Conservation (phyloP, 37 sponge, comb jelly and placozoan species). For the Halisarca cf. caerulea region DNA sequence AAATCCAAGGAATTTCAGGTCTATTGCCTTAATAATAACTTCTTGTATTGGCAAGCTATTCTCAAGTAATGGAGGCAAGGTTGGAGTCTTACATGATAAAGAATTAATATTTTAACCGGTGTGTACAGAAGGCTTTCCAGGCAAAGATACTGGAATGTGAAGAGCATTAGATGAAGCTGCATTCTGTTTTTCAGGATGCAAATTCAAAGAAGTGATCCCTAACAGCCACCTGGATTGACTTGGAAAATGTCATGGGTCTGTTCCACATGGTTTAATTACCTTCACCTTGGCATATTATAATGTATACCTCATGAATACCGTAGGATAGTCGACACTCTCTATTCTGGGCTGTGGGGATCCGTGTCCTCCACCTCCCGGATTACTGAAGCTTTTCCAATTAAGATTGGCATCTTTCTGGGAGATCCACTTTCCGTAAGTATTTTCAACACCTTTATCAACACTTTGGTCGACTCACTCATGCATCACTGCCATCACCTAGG, state of each 20-base stretch:
- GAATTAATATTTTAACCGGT: no score
- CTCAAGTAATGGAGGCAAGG: no score
- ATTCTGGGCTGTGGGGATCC: neutral
- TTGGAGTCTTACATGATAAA: no score
- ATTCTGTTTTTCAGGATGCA: neutral
- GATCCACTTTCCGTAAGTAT: no score
- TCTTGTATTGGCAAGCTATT: no score
- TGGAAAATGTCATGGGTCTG: neutral
- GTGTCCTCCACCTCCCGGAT: neutral
- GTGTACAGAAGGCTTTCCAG: no score
- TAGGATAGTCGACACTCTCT: neutral
- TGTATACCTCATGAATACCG: neutral
- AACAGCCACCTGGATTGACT: neutral
- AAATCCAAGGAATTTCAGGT: neutral
- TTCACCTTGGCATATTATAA: neutral
- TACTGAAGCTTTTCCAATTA: neutral
- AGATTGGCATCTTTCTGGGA: no score
- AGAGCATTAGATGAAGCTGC: neutral
- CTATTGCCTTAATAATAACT: no score
- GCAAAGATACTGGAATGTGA: no score
- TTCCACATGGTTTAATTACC: neutral
- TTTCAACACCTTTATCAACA: no score
- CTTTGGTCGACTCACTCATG: neutral
- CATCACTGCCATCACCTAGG: neutral
- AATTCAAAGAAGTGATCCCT: neutral